Percentiles rank a stretch among this genome's conserved stretches.
phyloP scores from a whole-genome alignment of 2,797 vertebrate genomes.

The Brachyalestes nurse region DNA sequence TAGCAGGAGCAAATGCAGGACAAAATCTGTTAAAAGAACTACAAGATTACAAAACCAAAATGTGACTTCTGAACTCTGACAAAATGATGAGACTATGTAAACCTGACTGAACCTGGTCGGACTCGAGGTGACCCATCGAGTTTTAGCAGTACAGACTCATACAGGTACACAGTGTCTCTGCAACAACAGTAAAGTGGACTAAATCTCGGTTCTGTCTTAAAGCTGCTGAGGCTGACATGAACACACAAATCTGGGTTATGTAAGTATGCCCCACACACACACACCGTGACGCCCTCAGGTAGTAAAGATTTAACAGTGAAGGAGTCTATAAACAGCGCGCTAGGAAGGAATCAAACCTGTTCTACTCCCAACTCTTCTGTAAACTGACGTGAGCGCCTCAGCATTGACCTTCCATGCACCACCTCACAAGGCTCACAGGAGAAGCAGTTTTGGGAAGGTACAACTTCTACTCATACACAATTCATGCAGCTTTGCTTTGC shows the following conservation, averaged over 20 bases:
- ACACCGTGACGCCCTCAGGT: conserved; percentile 26
- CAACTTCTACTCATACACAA: conserved; percentile 65
- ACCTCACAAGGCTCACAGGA: conserved; percentile 3
- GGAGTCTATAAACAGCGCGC: neutral
- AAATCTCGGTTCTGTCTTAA: conserved; percentile 13
- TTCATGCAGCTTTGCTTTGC: conserved; percentile 59
- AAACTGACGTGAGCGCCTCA: neutral
- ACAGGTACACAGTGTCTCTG: neutral
- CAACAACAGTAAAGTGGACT: neutral
- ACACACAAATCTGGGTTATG: conserved; percentile 27
- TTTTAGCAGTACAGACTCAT: neutral
- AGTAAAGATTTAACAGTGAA: conserved; percentile 18
- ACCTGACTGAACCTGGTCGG: too few relatives aligned
- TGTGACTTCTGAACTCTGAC: too few relatives aligned
- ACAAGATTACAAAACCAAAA: too few relatives aligned
- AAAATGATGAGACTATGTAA: too few relatives aligned
- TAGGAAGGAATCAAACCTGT: neutral
- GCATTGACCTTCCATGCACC: conserved; percentile 25
- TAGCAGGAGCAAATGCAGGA: too few relatives aligned
- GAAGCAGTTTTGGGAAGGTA: conserved; percentile 51
- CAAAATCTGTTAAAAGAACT: too few relatives aligned
- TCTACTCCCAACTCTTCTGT: conserved; percentile 10
- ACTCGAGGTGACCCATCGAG: neutral
- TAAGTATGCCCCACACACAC: conserved; percentile 20
- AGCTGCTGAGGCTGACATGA: neutral